Evolutionary conservation across 2,888 invertebrate genomes (phyloP).

Genomic region (Tetheella fluctuosa): DNA sequence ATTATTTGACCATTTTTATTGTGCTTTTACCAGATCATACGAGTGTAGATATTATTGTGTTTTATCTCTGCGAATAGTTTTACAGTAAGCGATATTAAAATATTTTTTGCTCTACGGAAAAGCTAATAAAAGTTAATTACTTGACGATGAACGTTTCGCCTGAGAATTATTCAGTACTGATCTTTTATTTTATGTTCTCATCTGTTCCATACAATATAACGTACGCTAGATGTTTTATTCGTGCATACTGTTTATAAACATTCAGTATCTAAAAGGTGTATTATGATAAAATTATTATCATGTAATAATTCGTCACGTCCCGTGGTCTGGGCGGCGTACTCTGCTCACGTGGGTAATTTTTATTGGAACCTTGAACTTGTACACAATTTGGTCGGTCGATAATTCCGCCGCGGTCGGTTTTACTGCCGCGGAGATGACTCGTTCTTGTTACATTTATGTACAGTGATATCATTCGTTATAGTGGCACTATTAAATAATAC

Average conservation of each 20-base stretch:
- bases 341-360: slow-evolving; percentile 68
- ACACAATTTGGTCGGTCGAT: slow-evolving; percentile 79
- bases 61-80: slow-evolving; percentile 26
- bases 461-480: slow-evolving; percentile 64
- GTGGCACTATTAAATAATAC: slow-evolving; percentile 32
- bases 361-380: slow-evolving; percentile 81
- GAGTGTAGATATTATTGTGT: slow-evolving; percentile 24
- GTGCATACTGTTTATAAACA: slow-evolving; percentile 41
- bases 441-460: slow-evolving; percentile 54
- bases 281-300: slow-evolving; percentile 44
- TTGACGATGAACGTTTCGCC: background rate
- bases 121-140: background rate
- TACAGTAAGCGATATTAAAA: background rate
- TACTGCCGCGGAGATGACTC: slow-evolving; percentile 52
- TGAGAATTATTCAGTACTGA: background rate
- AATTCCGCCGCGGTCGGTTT: slow-evolving; percentile 62
- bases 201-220: no score
- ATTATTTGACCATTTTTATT: slow-evolving; percentile 35
- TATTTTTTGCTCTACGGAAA: background rate
- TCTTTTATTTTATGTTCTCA: no score
- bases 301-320: slow-evolving; percentile 58
- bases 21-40: slow-evolving; percentile 24
- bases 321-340: slow-evolving; percentile 46
- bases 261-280: slow-evolving; percentile 33
- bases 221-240: background rate